Base-by-base conservation (phyloP, 1,140 invertebrate genomes). In the Drosophila guanche region DNA sequence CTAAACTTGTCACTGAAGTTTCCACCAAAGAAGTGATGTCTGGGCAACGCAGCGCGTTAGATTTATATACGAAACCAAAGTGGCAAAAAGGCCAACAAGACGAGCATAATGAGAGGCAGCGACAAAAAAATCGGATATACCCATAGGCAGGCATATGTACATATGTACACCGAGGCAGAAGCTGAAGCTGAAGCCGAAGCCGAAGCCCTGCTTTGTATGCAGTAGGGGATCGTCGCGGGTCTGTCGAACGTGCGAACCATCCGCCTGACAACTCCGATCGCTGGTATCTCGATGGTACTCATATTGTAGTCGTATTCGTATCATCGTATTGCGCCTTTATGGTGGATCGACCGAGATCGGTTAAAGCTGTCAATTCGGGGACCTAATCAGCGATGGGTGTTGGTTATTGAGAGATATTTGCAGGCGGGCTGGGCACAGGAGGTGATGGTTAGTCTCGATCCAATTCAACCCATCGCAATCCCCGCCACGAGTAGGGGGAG, bases 21-120 rank as follows among this genome's bases (percentile, higher is more conserved):
- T 91, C 90, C 90, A 91, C 90, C 90, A 89, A 90, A 80, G 90
- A 91, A 91, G 80, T 91, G 90, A 90, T 91, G 86, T 69, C 84
- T 90, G 77, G 12, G 29, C 70, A 74, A 66, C 62, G 80, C 58
- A 89, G 56, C 71, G 71, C 70, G 80, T 91, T 91, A 91, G 90
- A 91, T 88, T 91, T 91, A 91, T 91, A 91, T 91, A 91, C 80
- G 71, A 78, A 68, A 53, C 14, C 74, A 55, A 57, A 70, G 61
- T 56, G 74, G 70, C 84, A 85, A 79, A 80, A 75, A 77, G 16
- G n/a, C 51, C 33, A 68, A 29, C 56, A 60, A 54, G 69, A 69
- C 59, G 71, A 89, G 79, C 79, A 88, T 88, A 86, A 89, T 84
- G 84, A 89, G 66, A 70, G 68, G 45, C 75, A 57, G 56, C 62